phyloP scores from a whole-genome alignment of 2,797 vertebrate genomes.

The Spinus olivaceus region DNA sequence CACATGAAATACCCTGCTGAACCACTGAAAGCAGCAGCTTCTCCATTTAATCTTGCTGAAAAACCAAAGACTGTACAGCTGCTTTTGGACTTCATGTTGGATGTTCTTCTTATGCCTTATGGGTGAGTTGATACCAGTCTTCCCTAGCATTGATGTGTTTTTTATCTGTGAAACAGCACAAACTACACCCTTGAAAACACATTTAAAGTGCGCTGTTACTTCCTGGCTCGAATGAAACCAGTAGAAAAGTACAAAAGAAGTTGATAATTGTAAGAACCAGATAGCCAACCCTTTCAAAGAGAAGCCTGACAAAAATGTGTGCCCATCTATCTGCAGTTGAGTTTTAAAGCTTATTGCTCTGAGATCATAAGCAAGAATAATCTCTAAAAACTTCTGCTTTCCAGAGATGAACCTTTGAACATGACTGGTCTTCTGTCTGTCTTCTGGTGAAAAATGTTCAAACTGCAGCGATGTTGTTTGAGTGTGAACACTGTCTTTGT shows the following conservation, averaged over 20 bases:
- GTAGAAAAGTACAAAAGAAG: not conserved
- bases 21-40: slow-evolving; percentile 83
- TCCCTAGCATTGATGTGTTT: not conserved
- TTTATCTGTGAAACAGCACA: not conserved
- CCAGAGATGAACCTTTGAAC: not conserved
- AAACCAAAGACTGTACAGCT: slow-evolving; percentile 97
- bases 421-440: not conserved
- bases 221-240: not conserved
- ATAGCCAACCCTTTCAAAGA: not conserved
- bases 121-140: slow-evolving; percentile 74
- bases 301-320: not conserved
- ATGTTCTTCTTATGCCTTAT: slow-evolving; percentile 98
- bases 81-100: slow-evolving; percentile 97
- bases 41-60: slow-evolving; percentile 92
- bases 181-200: not conserved
- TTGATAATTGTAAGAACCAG: not conserved
- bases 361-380: not conserved
- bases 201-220: not conserved
- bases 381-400: not conserved
- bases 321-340: not conserved
- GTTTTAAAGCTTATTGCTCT: not conserved
- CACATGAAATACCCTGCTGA: slow-evolving; percentile 94
- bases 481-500: not conserved
- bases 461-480: not conserved
- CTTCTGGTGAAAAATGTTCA: not conserved